Percentiles rank a stretch among this genome's conserved stretches.
Conservation (phyloP, 1,140 invertebrate genomes). For the Drosophila nannoptera region DNA sequence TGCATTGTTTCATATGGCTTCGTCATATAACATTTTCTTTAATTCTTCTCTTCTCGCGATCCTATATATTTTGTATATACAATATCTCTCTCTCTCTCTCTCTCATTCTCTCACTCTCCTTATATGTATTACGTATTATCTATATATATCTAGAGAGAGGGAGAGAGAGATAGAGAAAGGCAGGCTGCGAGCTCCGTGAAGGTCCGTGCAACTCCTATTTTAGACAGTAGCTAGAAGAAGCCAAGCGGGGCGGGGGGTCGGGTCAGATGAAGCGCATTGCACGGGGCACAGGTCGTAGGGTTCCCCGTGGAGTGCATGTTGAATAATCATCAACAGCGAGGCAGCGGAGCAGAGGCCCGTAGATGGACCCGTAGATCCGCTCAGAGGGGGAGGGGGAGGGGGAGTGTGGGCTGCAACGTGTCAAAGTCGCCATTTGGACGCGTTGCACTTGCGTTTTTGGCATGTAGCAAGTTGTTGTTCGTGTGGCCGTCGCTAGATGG, state of each 20-base stretch:
- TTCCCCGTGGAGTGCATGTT: conserved; percentile 70
- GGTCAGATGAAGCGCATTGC: neutral
- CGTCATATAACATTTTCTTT: no score
- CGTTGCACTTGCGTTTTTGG: conserved; percentile 67
- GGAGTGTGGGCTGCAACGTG: conserved; percentile 6
- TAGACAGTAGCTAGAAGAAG: conserved; percentile 27
- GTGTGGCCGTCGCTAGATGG: conserved; percentile 62
- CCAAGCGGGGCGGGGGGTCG: neutral
- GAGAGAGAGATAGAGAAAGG: no score
- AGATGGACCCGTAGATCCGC: no score
- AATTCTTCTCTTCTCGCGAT: no score
- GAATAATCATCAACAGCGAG: conserved; percentile 71
- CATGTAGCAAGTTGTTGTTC: conserved; percentile 75
- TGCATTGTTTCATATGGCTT: no score
- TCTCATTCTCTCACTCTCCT: no score
- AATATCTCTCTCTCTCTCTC: no score
- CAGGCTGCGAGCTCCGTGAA: no score
- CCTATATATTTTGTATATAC: no score
- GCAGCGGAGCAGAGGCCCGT: neutral
- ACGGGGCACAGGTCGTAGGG: conserved; percentile 56
- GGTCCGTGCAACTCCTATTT: neutral
- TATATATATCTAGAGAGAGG: no score
- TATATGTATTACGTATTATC: no score
- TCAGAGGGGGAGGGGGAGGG: neutral
- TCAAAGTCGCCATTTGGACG: conserved; percentile 41